A percentile compares a stretch with the other conserved stretches of the same genome.
phyloP scores from a whole-genome alignment of 2,888 invertebrate species.

The Idaea straminata region DNA sequence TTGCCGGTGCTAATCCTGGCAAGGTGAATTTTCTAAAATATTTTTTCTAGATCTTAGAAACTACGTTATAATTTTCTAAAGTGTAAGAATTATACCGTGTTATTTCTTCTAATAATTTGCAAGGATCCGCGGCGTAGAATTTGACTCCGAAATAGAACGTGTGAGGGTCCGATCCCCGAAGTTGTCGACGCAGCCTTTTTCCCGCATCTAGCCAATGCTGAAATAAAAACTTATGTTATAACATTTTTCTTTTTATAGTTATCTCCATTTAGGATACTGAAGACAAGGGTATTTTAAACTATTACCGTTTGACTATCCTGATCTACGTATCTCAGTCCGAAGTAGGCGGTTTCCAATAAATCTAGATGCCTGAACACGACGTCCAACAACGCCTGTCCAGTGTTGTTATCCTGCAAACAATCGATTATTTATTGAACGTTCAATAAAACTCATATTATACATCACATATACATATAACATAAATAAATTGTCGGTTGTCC shows the following conservation, averaged over 20 bases:
- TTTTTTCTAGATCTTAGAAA: neutral
- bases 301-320: conserved; percentile 96
- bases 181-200: conserved; percentile 92
- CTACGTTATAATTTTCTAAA: neutral
- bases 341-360: conserved; percentile 96
- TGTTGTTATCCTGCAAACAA: conserved; percentile 88
- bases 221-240: conserved; percentile 25
- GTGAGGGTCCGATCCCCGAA: conserved; percentile 88
- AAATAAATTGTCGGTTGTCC: neutral
- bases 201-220: conserved; percentile 97
- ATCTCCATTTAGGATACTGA: neutral
- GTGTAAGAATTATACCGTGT: conserved; percentile 84
- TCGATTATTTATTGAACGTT: conserved; percentile 15
- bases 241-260: neutral
- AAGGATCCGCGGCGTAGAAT: conserved; percentile 98
- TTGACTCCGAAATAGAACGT: conserved; percentile 98
- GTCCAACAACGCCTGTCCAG: conserved; percentile 94
- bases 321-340: conserved; percentile 96
- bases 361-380: conserved; percentile 96
- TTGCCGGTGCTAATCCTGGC: neutral
- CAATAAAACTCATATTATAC: conserved; percentile 13
- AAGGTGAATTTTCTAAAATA: neutral
- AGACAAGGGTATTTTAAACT: conserved; percentile 15
- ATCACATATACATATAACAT: conserved; percentile 12
- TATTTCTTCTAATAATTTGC: conserved; percentile 96